Evolutionary conservation across 2,113 vertebrate species (phyloP), one percentile per base, ranked within the genome.

Genomic region (western clawed frog (Xenopus tropicalis)): DNA sequence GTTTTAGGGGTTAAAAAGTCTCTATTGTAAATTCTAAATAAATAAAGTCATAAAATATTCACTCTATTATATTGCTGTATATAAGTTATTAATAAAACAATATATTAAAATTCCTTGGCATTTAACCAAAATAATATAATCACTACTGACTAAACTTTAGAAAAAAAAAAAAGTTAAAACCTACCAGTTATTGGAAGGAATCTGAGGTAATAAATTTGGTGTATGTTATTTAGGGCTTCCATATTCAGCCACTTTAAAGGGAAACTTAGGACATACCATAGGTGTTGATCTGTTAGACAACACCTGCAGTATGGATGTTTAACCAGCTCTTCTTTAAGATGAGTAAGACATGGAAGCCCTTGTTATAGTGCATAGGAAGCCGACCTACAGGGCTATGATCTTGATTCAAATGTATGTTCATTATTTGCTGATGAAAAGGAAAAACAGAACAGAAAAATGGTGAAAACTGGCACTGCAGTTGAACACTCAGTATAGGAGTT

Each of bases 341-440:
- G 8, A 17, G 14, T 9, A 14, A n/a, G 8, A 54, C n/a, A 54
- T 54, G 52, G 19, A 4, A 54, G 52, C 19, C 52, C 52, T 23
- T 14, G 19, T 25, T 21, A 56, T n/a, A 17, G n/a, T 66, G 43
- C 43, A 67, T 69, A 59, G 46, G 43, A 51, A 72, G 14, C 20
- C 19, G 46, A 12, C 58, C 25, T 20, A 21, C 14, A 29, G 19
- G 24, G n/a, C 51, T 66, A 22, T 66, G 37, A 44, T n/a, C 48
- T 16, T 71, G 19, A 2, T 21, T 66, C 16, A 64, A 20, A 64
- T 1, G 44, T 19, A n/a, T 14, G 11, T 64, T 13, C n/a, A 11
- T 23, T 52, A 42, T 25, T 19, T 37, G 11, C 25, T 66, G 24
- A 56, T 17, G 21, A 21, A 21, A 62, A 24, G 22, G 6, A 62